Conservation (phyloP, 2,797 vertebrate genomes). For the Salarias fasciatus region DNA sequence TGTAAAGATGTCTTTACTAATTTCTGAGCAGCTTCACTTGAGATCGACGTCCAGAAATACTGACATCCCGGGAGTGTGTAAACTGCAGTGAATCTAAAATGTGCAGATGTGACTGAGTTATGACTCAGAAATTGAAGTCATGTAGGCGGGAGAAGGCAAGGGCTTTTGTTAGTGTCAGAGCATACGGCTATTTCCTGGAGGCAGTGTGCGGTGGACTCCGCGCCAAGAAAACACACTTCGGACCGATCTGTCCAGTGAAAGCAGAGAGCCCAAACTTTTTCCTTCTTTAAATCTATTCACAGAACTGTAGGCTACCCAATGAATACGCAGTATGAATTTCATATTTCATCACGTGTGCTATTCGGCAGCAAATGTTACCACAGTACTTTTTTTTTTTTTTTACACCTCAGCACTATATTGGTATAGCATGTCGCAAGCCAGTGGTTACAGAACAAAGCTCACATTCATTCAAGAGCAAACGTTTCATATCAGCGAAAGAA, state of each 20-base stretch:
- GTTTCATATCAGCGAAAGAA: too few relatives aligned
- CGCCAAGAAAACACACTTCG: neutral
- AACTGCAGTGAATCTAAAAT: neutral
- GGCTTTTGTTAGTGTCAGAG: neutral
- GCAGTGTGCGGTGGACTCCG: neutral
- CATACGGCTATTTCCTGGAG: slow-evolving; percentile 10
- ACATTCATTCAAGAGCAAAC: slow-evolving; percentile 5
- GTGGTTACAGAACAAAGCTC: slow-evolving; percentile 36
- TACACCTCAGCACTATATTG: too few relatives aligned
- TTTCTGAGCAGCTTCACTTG: too few relatives aligned
- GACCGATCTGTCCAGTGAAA: neutral
- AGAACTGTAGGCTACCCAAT: neutral
- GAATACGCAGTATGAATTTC: slow-evolving; percentile 8
- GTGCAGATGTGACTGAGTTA: neutral
- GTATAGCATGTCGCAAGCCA: slow-evolving; percentile 18
- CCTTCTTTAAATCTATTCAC: too few relatives aligned
- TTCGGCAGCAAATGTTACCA: too few relatives aligned
- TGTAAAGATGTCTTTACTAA: neutral
- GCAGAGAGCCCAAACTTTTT: slow-evolving; percentile 1
- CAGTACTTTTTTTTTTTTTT: too few relatives aligned
- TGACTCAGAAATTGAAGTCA: neutral
- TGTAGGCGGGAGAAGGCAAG: neutral
- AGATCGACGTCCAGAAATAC: neutral
- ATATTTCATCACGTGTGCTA: slow-evolving; percentile 2
- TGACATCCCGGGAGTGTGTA: neutral